Percentiles rank a stretch among this genome's conserved stretches.
phyloP scores from a whole-genome alignment of 2,113 vertebrate genomes.

The Lampris megalopsis region DNA sequence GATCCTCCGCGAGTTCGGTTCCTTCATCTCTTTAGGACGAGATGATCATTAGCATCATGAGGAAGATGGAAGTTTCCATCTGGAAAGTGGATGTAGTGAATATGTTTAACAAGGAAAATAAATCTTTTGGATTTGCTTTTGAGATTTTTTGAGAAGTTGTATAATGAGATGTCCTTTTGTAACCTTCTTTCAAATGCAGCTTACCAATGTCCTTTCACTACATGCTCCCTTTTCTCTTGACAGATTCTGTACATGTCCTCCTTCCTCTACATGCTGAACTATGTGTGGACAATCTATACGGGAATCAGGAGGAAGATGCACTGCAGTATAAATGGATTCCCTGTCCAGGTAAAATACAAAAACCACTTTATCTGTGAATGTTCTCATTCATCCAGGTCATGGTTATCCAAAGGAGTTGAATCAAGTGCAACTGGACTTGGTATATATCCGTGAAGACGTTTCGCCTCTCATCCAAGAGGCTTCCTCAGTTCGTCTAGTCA shows the following conservation, averaged over 20 bases:
- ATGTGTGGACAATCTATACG: conserved; percentile 86
- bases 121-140: neutral
- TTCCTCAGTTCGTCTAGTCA: too few relatives aligned
- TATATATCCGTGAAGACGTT: too few relatives aligned
- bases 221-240: conserved; percentile 57
- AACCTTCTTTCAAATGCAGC: conserved; percentile 26
- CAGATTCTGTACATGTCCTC: conserved; percentile 90
- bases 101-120: neutral
- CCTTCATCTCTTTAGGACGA: neutral
- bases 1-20: neutral
- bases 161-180: too few relatives aligned
- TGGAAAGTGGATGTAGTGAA: neutral
- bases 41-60: neutral
- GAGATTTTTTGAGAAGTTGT: too few relatives aligned
- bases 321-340: conserved; percentile 67
- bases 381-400: too few relatives aligned
- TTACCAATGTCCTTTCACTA: conserved; percentile 66
- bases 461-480: too few relatives aligned
- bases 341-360: conserved; percentile 73
- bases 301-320: conserved; percentile 81
- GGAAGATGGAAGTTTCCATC: neutral
- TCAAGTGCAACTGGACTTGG: too few relatives aligned
- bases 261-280: conserved; percentile 90
- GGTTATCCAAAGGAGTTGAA: too few relatives aligned
- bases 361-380: too few relatives aligned